Base-by-base conservation (phyloP, 2,113 vertebrate species). In the Pseudopipra pipra region DNA sequence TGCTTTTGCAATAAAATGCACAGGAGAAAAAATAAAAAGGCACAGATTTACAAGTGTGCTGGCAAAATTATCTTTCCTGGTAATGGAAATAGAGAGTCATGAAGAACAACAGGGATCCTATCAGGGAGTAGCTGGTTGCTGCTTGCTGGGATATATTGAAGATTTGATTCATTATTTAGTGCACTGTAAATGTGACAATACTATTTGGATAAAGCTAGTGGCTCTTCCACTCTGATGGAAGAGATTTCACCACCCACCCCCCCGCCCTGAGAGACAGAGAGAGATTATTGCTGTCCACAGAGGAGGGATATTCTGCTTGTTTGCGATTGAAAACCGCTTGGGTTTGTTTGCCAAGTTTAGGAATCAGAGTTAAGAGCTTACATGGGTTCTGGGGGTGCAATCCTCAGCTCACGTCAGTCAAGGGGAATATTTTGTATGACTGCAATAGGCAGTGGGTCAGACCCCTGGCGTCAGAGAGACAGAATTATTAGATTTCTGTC, bases 311-410 rank as follows among this genome's bases (percentile, higher is more conserved):
- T 90, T 93, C 90, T 67, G 75, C 68, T 82, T 3, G 5, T 71
- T 84, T 81, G 68, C 55, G 1, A 96, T 67, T 77, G 76, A 93
- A 95, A 96, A 96, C 52, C 0, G 28, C 35, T 62, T 28, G 52
- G 74, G 41, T 81, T 84, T 49, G 23, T 75, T 68, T 95, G 96
- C 93, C 95, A 95, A 97, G 92, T 90, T 96, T 72, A 81, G 78
- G 93, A 96, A 94, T 96, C 95, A 96, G 85, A 95, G 85, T 86
- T 74, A 88, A 90, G 85, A 96, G 93, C 95, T 96, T 93, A 96
- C 90, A 79, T 1, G 47, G 79, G 85, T 56, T 59, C 88, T 52
- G 44, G 44, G 72, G 92, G 71, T 85, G 68, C 90, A 96, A 92
- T 89, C 85, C 88, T 94, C 52, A 55, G 83, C 61, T 88, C 61